phyloP scores from a whole-genome alignment of 2,888 invertebrate species.

The Sepioteuthis lessoniana region DNA sequence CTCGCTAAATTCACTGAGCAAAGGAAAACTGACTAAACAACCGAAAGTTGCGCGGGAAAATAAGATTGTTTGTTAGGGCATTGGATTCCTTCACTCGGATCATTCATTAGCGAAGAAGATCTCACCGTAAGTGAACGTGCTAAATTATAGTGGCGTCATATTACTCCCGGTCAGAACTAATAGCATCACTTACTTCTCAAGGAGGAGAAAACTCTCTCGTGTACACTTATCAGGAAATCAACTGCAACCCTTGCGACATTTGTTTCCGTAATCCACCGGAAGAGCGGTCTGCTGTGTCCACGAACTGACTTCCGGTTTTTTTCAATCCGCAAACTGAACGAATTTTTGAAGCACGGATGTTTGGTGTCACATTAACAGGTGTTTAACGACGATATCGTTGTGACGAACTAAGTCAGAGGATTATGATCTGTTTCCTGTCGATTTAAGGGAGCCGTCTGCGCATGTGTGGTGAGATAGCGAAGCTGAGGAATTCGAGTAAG shows the following conservation, averaged over 20 bases:
- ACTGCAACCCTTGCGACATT: neutral
- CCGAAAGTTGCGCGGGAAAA: neutral
- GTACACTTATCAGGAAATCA: neutral
- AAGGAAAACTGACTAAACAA: neutral
- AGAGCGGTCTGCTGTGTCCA: neutral
- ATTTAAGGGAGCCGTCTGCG: neutral
- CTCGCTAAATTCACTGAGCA: too few relatives aligned
- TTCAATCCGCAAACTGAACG: neutral
- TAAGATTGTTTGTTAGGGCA: neutral
- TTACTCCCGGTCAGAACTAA: neutral
- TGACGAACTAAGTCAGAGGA: neutral
- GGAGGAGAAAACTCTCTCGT: neutral
- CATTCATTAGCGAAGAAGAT: neutral
- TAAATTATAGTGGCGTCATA: neutral
- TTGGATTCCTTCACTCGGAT: neutral
- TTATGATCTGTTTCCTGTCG: neutral
- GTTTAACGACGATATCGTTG: neutral
- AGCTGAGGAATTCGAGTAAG: too few relatives aligned
- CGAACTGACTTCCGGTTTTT: neutral
- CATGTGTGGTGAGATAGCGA: too few relatives aligned
- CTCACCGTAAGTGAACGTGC: slow-evolving; percentile 3
- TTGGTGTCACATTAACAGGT: neutral
- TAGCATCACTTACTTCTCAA: neutral
- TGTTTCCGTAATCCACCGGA: neutral
- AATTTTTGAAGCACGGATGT: slow-evolving; percentile 11